Evolutionary conservation across 2,797 vertebrate species (phyloP).

Genomic region (Brachyalestes nurse): DNA sequence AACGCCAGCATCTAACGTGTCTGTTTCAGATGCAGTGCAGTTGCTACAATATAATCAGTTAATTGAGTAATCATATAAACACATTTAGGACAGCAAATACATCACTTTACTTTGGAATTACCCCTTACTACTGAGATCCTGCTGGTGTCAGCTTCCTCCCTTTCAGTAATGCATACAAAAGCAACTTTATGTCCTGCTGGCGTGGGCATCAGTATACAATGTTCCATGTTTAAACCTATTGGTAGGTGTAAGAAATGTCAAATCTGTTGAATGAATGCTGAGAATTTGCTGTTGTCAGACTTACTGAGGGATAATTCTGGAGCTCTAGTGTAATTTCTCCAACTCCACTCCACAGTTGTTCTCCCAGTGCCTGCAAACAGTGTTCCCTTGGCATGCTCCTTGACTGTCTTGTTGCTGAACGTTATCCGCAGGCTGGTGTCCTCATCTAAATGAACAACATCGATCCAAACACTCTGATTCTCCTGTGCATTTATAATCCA

Average conservation of each 20-base stretch:
- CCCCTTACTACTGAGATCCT: too few species aligned
- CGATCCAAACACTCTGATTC: slow-evolving; percentile 58
- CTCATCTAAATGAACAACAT: slow-evolving; percentile 41
- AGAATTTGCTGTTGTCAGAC: background rate
- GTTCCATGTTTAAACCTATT: too few species aligned
- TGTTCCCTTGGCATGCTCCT: slow-evolving; percentile 35
- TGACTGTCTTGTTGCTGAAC: slow-evolving; percentile 49
- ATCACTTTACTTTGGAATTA: too few species aligned
- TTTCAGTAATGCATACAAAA: too few species aligned
- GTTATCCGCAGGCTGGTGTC: slow-evolving; percentile 52
- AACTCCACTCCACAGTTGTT: slow-evolving; percentile 69
- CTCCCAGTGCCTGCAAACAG: slow-evolving; percentile 61
- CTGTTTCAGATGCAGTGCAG: background rate
- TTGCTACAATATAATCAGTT: too few species aligned
- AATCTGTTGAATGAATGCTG: background rate
- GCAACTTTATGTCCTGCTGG: too few species aligned
- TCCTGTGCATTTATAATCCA: slow-evolving; percentile 63
- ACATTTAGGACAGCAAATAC: too few species aligned
- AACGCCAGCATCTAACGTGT: background rate
- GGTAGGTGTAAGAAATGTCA: background rate
- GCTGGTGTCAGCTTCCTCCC: too few species aligned
- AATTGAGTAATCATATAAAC: too few species aligned
- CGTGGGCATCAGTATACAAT: too few species aligned
- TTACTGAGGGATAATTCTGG: slow-evolving; percentile 63
- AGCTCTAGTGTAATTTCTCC: slow-evolving; percentile 39